phyloP scores from a whole-genome alignment of 2,888 invertebrate species.

The Steromphala cineraria region DNA sequence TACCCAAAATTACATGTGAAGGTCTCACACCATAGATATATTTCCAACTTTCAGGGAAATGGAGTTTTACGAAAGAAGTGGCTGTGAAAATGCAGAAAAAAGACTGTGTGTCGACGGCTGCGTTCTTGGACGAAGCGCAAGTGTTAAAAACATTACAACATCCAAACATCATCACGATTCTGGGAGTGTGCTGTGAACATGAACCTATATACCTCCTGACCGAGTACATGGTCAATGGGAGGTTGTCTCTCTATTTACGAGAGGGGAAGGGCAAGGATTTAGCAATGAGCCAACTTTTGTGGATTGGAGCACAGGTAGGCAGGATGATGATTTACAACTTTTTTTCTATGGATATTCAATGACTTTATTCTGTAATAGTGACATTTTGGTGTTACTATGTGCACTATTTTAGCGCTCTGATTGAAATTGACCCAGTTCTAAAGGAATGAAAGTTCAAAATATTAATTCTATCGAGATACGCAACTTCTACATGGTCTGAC shows the following conservation, averaged over 20 bases:
- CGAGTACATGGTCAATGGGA: slow-evolving; percentile 97
- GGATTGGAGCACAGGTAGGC: slow-evolving; percentile 91
- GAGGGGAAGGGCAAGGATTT: slow-evolving; percentile 80
- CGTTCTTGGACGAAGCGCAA: slow-evolving; percentile 91
- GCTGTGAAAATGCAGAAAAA: slow-evolving; percentile 98
- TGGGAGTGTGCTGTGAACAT: slow-evolving; percentile 90
- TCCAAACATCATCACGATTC: slow-evolving; percentile 89
- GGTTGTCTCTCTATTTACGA: slow-evolving; percentile 92
- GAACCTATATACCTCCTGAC: slow-evolving; percentile 94
- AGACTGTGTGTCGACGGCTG: slow-evolving; percentile 92
- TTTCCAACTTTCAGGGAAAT: slow-evolving; percentile 80
- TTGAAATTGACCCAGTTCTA: no score
- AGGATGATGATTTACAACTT: no score
- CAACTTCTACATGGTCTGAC: no score
- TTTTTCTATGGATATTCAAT: no score
- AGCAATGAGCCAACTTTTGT: slow-evolving; percentile 87
- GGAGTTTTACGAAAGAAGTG: slow-evolving; percentile 95
- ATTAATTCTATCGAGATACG: no score
- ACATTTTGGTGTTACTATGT: no score
- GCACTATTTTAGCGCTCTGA: no score
- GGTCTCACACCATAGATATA: background rate
- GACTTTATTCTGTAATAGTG: no score
- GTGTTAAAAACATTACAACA: slow-evolving; percentile 74
- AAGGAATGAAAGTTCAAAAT: no score
- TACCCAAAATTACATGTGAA: no score